Evolutionary conservation across 2,113 vertebrate species (phyloP).

Genomic region (Baryphthengus martii): DNA sequence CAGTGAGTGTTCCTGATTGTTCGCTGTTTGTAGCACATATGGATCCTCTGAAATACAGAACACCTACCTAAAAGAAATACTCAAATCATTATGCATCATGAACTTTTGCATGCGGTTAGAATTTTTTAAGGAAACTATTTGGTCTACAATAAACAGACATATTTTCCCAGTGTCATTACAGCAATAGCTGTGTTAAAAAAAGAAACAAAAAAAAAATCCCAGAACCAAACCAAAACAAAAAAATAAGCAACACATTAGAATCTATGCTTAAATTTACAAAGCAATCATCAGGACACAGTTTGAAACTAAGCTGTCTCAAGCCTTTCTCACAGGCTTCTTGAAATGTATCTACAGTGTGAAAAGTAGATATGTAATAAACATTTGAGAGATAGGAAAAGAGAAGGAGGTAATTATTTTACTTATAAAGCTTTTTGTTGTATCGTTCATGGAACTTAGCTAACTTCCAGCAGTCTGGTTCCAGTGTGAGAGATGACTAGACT

Average conservation of each 20-base stretch:
- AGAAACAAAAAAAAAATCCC: slow-evolving; percentile 16
- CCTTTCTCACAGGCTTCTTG: neutral
- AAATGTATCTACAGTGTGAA: neutral
- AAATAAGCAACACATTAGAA: slow-evolving; percentile 49
- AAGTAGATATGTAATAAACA: neutral
- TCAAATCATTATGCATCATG: slow-evolving; percentile 70
- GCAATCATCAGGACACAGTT: slow-evolving; percentile 19
- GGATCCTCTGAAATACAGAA: slow-evolving; percentile 73
- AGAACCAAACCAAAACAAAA: neutral
- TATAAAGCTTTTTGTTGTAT: neutral
- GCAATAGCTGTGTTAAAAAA: slow-evolving; percentile 64
- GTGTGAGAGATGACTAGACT: neutral
- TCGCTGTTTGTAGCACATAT: slow-evolving; percentile 76
- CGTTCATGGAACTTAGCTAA: neutral
- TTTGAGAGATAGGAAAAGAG: neutral
- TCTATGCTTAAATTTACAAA: slow-evolving; percentile 59
- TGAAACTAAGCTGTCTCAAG: slow-evolving; percentile 15
- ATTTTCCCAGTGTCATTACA: slow-evolving; percentile 69
- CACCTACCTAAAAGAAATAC: slow-evolving; percentile 73
- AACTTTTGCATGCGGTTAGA: slow-evolving; percentile 75
- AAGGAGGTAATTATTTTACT: neutral
- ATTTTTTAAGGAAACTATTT: slow-evolving; percentile 76
- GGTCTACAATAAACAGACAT: slow-evolving; percentile 75
- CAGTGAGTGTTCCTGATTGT: slow-evolving; percentile 75
- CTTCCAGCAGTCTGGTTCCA: neutral